phyloP scores from a whole-genome alignment of 2,113 vertebrate species.

The Colistium nudipinnis region DNA sequence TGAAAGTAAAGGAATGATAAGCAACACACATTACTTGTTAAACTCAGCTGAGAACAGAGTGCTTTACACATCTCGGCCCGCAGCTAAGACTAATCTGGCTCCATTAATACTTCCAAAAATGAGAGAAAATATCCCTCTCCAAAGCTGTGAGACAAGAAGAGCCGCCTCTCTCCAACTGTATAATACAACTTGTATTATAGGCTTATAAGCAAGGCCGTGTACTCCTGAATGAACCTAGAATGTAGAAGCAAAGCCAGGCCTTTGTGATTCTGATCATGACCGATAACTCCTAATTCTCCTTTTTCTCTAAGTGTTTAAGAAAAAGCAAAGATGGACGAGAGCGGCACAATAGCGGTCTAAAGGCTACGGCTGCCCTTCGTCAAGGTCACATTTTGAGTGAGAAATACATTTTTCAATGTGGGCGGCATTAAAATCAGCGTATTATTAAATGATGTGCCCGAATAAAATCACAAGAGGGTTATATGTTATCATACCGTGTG shows the following conservation, averaged over 20 bases:
- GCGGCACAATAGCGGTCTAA: slow-evolving; percentile 6
- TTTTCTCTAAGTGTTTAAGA: neutral
- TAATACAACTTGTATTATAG: slow-evolving; percentile 46
- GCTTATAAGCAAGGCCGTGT: slow-evolving; percentile 21
- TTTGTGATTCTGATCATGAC: slow-evolving; percentile 3
- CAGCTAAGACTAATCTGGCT: slow-evolving; percentile 63
- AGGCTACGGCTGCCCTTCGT: slow-evolving; percentile 35
- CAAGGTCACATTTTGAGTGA: no score
- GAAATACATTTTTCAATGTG: no score
- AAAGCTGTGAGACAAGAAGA: slow-evolving; percentile 50
- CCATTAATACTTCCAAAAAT: slow-evolving; percentile 63
- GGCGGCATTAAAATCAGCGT: no score
- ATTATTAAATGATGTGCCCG: no score
- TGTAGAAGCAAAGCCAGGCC: slow-evolving; percentile 12
- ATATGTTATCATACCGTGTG: neutral
- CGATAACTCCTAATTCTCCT: slow-evolving; percentile 1
- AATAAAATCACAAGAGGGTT: no score
- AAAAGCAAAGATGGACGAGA: neutral
- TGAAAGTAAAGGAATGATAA: slow-evolving; percentile 67
- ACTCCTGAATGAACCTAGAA: slow-evolving; percentile 15
- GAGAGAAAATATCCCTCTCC: slow-evolving; percentile 54
- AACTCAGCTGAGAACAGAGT: slow-evolving; percentile 65
- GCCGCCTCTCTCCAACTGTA: slow-evolving; percentile 40
- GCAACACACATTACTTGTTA: slow-evolving; percentile 70
- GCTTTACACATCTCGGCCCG: slow-evolving; percentile 58